Base-by-base conservation (phyloP, 2,888 invertebrate species). In the Muscina levida region DNA sequence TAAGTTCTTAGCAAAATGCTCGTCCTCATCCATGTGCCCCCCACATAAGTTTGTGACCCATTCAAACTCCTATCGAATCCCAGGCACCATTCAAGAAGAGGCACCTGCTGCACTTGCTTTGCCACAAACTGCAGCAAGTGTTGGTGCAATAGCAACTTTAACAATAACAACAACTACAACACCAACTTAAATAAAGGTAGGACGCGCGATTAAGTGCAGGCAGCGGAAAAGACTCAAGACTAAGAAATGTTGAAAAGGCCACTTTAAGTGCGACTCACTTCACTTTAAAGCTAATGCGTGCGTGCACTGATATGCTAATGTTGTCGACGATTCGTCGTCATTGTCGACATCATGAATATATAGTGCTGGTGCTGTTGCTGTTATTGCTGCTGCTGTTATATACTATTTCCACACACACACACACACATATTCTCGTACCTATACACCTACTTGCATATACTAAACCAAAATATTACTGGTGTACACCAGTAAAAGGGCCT, bases 261-360 rank as follows among this genome's bases (percentile, higher is more conserved):
- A 19, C 19, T 1, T 46, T 15, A 11, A 57, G 26, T 57, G 24
- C 57, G 26, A 13, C 31, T 59, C 59, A 59, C 39, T 62, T 59
- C 37, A 59, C 31, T 26, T 62, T 42, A 37, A 74, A 65, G 79
- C 48, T 76, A 82, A 82, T 79, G 80, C 77, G 77, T 80, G 78
- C 80, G 80, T 80, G 72, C 76, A 78, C 65, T 65, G 79, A 77
- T 78, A 81, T 71, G 81, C 81, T 70, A 81, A 81, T 81, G 56
- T 62, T 72, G 72, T 71, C 65, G 80, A 67, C 80, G 72, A 76
- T 72, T 76, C 76, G 62, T 62, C 79, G 74, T 74, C 79, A n/a
- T 75, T 74, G 24, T 44, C 76, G 24, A 59, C 62, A 22, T 66
- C 72, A 13, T 67, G 48, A 62, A 62, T 72, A 26, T 37, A 26